Base-by-base conservation (phyloP, 64 coral and sea anemone species). In the Stichodactyla helianthus region DNA sequence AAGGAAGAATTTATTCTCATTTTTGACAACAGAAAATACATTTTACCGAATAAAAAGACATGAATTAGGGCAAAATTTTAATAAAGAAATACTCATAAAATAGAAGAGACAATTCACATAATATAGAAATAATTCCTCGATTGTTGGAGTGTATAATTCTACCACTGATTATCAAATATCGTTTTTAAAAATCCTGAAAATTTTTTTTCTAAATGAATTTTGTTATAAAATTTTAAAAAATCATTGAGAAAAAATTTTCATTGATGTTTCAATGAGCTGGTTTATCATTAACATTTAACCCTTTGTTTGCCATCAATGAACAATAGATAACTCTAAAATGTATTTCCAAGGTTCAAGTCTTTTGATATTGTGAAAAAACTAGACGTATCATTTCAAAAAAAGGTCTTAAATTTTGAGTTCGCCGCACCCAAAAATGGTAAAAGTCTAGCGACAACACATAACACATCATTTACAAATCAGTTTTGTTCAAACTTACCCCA, bases 401-500 rank as follows among this genome's bases (percentile, higher is more conserved):
- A 26, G 68, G 68, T 14, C 68, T 81, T 20, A 7, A 81, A 81
- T 20, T 81, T 28, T 28, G 15, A 52, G 11, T 81, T 81, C 26
- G 52, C 78, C 78, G 78, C 78, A 81, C 78, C 78, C 78, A 81
- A 81, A 44, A 53, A 54, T 81, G 50, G 4, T 54, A 81, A 51
- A 74, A 74, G 35, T 52, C 26, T 51, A 65, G 55, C 55, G 5
- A 31, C 8, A 5, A 31, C 68, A 26, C 25, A 74, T 0, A 74
- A 12, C 25, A 74, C 22, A 4, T 74, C 22, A 31, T 27, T 2
- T 44, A 12, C n/a, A 74, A 74, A 74, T 31, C 22, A 31, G n/a
- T 74, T 31, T 0, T 63, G 22, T 18, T 78, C 52, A 52, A 86
- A 77, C 87, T 82, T 17, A 92, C 90, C 90, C 85, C 84, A 92